Percentiles rank a stretch among this genome's conserved stretches.
These are phyloP conservation scores for Oncopodura yosiiana DNA, from an alignment of 1,140 invertebrate genomes.

Conservation along the genomic window DNA sequence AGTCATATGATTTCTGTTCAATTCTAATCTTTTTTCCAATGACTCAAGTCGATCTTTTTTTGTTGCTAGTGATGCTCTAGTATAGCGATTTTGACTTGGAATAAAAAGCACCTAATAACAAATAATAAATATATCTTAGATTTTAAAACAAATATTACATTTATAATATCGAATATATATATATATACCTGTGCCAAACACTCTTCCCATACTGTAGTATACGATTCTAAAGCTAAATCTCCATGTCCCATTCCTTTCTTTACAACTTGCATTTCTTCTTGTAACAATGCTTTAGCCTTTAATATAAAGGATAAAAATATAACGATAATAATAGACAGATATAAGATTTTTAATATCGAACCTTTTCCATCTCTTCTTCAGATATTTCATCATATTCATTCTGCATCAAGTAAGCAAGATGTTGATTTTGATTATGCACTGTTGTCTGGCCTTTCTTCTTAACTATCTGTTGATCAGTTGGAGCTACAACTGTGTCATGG, in stretches of 20 bases:
- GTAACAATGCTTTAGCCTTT: conserved; percentile 41
- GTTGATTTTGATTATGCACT: conserved; percentile 52
- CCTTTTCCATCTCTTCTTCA: conserved; percentile 58
- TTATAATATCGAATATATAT: conserved; percentile 24
- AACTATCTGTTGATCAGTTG: conserved; percentile 44
- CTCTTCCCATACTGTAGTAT: conserved; percentile 94
- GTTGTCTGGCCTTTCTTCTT: conserved; percentile 38
- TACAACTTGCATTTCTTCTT: conserved; percentile 78
- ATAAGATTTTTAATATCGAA: conserved; percentile 38
- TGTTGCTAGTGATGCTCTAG: conserved; percentile 82
- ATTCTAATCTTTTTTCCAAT: conserved; percentile 80
- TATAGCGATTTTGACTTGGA: conserved; percentile 80
- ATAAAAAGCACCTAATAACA: conserved; percentile 64
- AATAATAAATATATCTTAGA: neutral
- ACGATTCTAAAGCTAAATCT: conserved; percentile 79
- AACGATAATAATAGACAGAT: neutral
- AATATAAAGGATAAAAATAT: neutral
- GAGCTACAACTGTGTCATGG: conserved; percentile 60
- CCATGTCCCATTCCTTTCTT: conserved; percentile 90
- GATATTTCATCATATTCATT: conserved; percentile 69
- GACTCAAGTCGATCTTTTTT: conserved; percentile 94
- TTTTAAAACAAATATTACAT: conserved; percentile 2
- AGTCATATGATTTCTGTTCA: conserved; percentile 87
- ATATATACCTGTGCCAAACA: conserved; percentile 62
- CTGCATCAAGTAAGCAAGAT: conserved; percentile 70